Evolutionary conservation across 2,888 invertebrate species (phyloP).

Genomic region (Megamerina dolium): DNA sequence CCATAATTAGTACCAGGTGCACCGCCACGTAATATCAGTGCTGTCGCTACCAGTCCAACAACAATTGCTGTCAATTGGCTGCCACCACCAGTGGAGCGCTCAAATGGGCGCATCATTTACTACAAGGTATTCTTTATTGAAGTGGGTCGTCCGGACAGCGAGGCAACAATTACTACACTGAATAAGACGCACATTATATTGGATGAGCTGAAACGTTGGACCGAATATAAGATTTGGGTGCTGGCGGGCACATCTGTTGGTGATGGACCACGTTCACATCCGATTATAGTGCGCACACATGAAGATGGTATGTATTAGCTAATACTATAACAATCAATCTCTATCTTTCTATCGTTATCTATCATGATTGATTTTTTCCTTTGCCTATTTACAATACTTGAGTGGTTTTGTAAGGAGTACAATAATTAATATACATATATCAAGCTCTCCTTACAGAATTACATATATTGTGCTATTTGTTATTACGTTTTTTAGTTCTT

Average conservation of each 20-base stretch:
- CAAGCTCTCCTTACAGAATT: too few relatives aligned
- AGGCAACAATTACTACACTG: slow-evolving; percentile 73
- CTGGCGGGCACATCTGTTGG: slow-evolving; percentile 94
- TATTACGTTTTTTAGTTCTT: too few relatives aligned
- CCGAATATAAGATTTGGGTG: slow-evolving; percentile 94
- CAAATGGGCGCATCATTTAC: slow-evolving; percentile 89
- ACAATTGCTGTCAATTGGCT: slow-evolving; percentile 87
- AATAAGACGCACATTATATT: slow-evolving; percentile 75
- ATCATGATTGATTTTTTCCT: too few relatives aligned
- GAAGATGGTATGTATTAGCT: slow-evolving; percentile 90
- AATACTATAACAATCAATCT: too few relatives aligned
- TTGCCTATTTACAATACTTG: too few relatives aligned
- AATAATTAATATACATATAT: too few relatives aligned
- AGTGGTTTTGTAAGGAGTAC: too few relatives aligned
- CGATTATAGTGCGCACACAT: slow-evolving; percentile 87
- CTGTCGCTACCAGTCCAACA: slow-evolving; percentile 80
- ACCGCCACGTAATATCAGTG: slow-evolving; percentile 90
- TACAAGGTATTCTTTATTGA: slow-evolving; percentile 91
- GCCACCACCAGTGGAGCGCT: slow-evolving; percentile 83
- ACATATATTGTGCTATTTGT: too few relatives aligned
- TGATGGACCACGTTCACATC: slow-evolving; percentile 89
- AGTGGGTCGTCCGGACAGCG: slow-evolving; percentile 75
- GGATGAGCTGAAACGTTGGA: slow-evolving; percentile 90
- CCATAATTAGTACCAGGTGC: slow-evolving; percentile 82
- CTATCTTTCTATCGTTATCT: too few relatives aligned